Evolutionary conservation across 2,888 invertebrate genomes (phyloP).

Genomic region (Spicauda simplicius): DNA sequence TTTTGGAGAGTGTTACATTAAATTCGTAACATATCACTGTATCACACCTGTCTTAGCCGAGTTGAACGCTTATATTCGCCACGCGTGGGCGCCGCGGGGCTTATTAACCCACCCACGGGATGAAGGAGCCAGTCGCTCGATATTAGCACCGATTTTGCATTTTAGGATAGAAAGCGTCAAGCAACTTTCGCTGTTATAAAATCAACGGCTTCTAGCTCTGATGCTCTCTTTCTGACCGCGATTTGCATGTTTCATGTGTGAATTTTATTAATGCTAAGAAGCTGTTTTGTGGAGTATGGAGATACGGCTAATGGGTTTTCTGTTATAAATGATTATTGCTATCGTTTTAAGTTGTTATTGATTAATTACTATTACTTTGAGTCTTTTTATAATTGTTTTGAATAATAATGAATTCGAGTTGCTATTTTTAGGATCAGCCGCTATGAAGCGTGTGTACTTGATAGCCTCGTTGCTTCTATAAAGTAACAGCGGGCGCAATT

Average conservation of each 20-base stretch:
- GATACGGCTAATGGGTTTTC: no score
- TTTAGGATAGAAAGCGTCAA: conserved; percentile 66
- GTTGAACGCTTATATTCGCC: neutral
- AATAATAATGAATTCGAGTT: no score
- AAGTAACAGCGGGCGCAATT: no score
- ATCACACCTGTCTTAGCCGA: no score
- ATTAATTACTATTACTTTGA: no score
- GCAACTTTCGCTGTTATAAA: conserved; percentile 64
- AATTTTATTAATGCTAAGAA: conserved; percentile 3
- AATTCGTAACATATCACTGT: neutral
- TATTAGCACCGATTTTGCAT: conserved; percentile 44
- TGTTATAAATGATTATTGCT: no score
- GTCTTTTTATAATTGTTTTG: no score
- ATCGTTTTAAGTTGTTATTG: no score
- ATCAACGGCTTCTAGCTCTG: conserved; percentile 40
- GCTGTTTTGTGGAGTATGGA: neutral
- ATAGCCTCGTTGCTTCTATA: no score
- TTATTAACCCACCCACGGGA: conserved; percentile 21
- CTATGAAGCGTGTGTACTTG: no score
- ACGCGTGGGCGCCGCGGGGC: conserved; percentile 7
- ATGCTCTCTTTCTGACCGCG: conserved; percentile 21
- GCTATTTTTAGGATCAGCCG: no score
- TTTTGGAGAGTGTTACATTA: no score
- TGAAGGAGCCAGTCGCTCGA: conserved; percentile 14
- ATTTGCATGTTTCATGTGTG: conserved; percentile 15